These are phyloP conservation scores for Scaptomyza tumidula DNA, from an alignment of 2,888 invertebrate genomes.

Conservation along the genomic window DNA sequence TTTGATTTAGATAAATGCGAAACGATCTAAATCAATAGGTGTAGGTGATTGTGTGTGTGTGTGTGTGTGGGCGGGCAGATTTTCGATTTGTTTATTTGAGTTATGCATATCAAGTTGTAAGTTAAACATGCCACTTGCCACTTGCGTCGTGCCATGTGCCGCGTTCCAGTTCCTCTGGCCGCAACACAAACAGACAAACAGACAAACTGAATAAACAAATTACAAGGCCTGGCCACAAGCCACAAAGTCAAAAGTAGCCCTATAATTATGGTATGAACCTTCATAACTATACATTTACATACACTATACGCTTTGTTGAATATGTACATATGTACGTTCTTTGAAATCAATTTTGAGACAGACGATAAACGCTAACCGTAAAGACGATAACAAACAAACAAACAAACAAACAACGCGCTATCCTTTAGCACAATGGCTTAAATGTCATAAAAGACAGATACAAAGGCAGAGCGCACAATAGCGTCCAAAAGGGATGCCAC, in stretches of 20 bases:
- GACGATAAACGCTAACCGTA: conserved; percentile 64
- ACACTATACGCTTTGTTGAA: conserved; percentile 12
- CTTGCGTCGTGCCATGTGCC: conserved; percentile 16
- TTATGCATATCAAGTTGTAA: conserved; percentile 57
- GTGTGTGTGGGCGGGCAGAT: conserved; percentile 8
- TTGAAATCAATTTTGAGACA: conserved; percentile 66
- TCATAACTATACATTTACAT: not conserved
- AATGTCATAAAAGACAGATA: conserved; percentile 29
- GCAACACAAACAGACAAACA: not conserved
- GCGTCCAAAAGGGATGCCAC: conserved; percentile 25
- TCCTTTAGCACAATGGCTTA: conserved; percentile 41
- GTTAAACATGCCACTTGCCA: conserved; percentile 53
- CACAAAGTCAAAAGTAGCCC: conserved; percentile 31
- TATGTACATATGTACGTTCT: conserved; percentile 41
- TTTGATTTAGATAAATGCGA: conserved; percentile 44
- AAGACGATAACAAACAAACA: conserved; percentile 48
- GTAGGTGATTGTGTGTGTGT: not conserved
- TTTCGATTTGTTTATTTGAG: conserved; percentile 45
- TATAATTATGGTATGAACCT: conserved; percentile 63
- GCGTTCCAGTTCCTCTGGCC: not conserved
- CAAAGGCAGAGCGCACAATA: conserved; percentile 33
- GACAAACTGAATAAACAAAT: conserved; percentile 49
- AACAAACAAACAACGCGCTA: conserved; percentile 43
- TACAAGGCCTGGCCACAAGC: conserved; percentile 47
- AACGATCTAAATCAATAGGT: conserved; percentile 13